A percentile compares a stretch with the other conserved stretches of the same genome.
Evolutionary conservation across 2,888 invertebrate species (phyloP).

Genomic region (Perithous albicinctus): DNA sequence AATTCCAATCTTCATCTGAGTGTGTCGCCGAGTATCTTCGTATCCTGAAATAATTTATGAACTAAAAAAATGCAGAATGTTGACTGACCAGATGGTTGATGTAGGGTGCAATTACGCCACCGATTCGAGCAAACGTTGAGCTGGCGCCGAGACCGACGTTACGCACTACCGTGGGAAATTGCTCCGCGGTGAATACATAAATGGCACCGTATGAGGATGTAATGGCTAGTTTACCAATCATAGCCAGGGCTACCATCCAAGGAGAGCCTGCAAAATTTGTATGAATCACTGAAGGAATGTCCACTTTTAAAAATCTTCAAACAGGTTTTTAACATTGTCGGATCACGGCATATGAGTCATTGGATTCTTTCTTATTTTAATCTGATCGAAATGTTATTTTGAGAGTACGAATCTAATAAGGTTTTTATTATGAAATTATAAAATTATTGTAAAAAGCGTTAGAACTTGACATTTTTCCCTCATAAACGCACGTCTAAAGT

Average conservation of each 20-base stretch:
- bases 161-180: slow-evolving; percentile 90
- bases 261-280: slow-evolving; percentile 84
- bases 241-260: slow-evolving; percentile 88
- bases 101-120: slow-evolving; percentile 88
- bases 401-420: too few relatives aligned
- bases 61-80: background rate
- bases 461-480: too few relatives aligned
- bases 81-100: slow-evolving; percentile 86
- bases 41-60: background rate
- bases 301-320: background rate
- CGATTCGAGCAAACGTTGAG: slow-evolving; percentile 88
- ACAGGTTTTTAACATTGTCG: background rate
- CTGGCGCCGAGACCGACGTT: slow-evolving; percentile 88
- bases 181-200: slow-evolving; percentile 91
- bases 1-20: too few relatives aligned
- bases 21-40: too few relatives aligned
- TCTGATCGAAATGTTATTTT: too few relatives aligned
- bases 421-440: too few relatives aligned
- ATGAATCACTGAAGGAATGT: background rate
- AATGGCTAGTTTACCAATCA: slow-evolving; percentile 90
- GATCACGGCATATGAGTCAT: background rate
- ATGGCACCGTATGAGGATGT: slow-evolving; percentile 91
- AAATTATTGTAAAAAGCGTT: too few relatives aligned
- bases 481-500: too few relatives aligned
- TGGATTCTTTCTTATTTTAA: too few relatives aligned